These are phyloP conservation scores for Drosophila atroscutellata DNA, from an alignment of 2,888 invertebrate species.

Conservation along the genomic window DNA sequence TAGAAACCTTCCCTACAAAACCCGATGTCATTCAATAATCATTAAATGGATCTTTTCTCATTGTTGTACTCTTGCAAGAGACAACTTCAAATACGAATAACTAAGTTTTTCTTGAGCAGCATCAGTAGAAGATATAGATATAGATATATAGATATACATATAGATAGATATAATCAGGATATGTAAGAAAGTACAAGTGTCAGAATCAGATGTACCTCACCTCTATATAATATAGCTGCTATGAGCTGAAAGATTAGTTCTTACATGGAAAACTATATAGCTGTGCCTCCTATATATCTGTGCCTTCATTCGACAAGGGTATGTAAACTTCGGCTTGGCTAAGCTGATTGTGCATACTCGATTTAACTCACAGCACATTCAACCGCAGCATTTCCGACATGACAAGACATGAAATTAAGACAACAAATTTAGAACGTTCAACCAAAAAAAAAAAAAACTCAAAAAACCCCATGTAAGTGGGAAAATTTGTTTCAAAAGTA, in stretches of 20 bases:
- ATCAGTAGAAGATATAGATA: not conserved
- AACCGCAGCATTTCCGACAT: constrained; percentile 72
- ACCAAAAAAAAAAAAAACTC: constrained; percentile 30
- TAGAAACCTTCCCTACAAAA: constrained; percentile 38
- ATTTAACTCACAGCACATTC: constrained; percentile 9
- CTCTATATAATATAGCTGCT: not conserved
- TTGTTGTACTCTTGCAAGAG: not conserved
- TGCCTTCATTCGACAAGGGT: not conserved
- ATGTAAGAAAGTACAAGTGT: not conserved
- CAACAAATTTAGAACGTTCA: constrained; percentile 58
- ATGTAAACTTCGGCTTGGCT: not conserved
- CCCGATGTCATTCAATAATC: constrained; percentile 4
- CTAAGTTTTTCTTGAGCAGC: not conserved
- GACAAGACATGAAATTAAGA: constrained; percentile 31
- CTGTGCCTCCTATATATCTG: not conserved
- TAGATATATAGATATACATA: too few species aligned
- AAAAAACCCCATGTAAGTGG: constrained; percentile 75
- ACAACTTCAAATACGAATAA: not conserved
- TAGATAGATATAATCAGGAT: not conserved
- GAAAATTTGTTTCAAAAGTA: constrained; percentile 73
- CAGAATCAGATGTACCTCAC: accelerated
- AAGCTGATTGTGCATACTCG: not conserved
- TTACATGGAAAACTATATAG: not conserved
- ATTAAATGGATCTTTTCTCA: not conserved
- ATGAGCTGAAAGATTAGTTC: not conserved